Conservation (phyloP, 2,113 vertebrate genomes). For the Salvelinus sp. region DNA sequence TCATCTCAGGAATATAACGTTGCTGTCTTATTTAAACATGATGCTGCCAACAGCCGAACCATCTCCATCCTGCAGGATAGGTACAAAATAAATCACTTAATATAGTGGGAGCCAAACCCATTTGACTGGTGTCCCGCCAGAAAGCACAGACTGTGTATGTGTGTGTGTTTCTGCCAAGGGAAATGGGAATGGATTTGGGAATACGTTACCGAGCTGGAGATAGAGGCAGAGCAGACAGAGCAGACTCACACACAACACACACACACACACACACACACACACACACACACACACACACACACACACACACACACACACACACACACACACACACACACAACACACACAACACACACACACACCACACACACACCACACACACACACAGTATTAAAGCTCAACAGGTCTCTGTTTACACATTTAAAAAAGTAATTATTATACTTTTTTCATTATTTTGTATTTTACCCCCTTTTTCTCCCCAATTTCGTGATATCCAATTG, state of each 20-base stretch:
- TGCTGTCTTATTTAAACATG: too few species aligned
- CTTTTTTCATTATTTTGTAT: conserved; percentile 2
- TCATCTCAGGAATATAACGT: too few species aligned
- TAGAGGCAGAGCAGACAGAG: conserved; percentile 1
- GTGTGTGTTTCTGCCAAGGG: conserved; percentile 27
- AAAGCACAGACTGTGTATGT: conserved; percentile 17
- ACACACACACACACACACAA: conserved; percentile 16
- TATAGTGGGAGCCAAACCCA: conserved; percentile 11
- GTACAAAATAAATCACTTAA: too few species aligned
- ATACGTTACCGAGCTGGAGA: conserved; percentile 31
- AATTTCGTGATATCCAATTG: too few species aligned
- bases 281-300: conserved; percentile 11
- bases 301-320: background rate
- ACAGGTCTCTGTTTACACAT: conserved; percentile 53
- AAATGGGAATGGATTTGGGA: conserved; percentile 26
- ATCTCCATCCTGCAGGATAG: too few species aligned
- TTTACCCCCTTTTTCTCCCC: conserved; percentile 19
- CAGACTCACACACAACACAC: background rate
- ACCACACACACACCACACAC: conserved; percentile 4
- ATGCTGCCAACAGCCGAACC: too few species aligned
- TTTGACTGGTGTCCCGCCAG: conserved; percentile 15
- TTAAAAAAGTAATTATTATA: conserved; percentile 26
- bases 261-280: background rate
- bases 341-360: background rate
- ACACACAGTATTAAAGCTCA: conserved; percentile 34